These are phyloP conservation scores for Ptychoptera albimana DNA, from an alignment of 2,888 invertebrate genomes.

Conservation along the genomic window DNA sequence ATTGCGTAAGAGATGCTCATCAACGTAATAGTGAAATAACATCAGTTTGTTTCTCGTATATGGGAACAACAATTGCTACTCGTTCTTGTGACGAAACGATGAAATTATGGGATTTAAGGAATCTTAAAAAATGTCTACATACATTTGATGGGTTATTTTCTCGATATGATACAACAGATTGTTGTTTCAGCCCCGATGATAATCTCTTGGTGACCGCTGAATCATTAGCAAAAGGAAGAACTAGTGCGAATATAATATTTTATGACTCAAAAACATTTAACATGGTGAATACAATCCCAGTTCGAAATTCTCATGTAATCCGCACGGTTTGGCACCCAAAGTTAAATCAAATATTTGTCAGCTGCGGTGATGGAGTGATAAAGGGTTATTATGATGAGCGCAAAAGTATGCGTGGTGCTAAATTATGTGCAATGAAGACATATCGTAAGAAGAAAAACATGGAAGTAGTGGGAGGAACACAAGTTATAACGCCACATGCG, in stretches of 20 bases:
- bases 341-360: conserved; percentile 89
- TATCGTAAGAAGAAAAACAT: conserved; percentile 64
- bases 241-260: conserved; percentile 57
- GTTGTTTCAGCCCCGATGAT: conserved; percentile 76
- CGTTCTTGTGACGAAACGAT: conserved; percentile 84
- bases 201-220: conserved; percentile 74
- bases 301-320: conserved; percentile 68
- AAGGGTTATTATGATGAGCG: conserved; percentile 84
- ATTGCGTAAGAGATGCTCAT: conserved; percentile 66
- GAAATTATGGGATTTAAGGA: conserved; percentile 86
- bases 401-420: conserved; percentile 77
- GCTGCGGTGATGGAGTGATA: conserved; percentile 78
- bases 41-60: conserved; percentile 75
- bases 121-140: conserved; percentile 62
- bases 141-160: conserved; percentile 57
- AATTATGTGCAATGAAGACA: conserved; percentile 70
- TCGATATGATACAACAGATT: conserved; percentile 68
- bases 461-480: conserved; percentile 77
- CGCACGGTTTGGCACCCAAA: conserved; percentile 92
- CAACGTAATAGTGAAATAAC: conserved; percentile 64
- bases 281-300: conserved; percentile 53
- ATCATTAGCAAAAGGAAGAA: conserved; percentile 50
- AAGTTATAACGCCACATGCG: conserved; percentile 93
- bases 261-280: conserved; percentile 64
- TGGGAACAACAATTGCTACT: conserved; percentile 60